A percentile compares a stretch with the other conserved stretches of the same genome.
phyloP scores from a whole-genome alignment of 2,797 vertebrate species.

The Gallinago stenura region DNA sequence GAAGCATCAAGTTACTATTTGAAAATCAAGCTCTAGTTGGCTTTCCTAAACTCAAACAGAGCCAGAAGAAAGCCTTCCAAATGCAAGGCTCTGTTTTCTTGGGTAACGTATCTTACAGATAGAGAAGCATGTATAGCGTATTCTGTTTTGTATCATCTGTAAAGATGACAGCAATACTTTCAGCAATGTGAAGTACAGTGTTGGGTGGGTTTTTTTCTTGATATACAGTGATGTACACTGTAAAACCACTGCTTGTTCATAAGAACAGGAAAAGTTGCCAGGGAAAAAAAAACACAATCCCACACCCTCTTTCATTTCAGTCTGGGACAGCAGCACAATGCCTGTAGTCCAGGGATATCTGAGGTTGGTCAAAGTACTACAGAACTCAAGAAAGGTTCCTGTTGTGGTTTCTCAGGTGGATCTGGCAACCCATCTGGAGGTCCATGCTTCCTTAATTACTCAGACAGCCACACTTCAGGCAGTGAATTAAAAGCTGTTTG shows the following conservation, averaged over 20 bases:
- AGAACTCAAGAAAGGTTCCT: neutral
- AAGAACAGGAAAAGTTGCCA: neutral
- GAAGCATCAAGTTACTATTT: neutral
- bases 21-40: neutral
- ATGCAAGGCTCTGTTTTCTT: neutral
- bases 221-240: neutral
- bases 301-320: neutral
- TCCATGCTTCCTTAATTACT: neutral
- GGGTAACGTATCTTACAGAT: neutral
- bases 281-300: neutral
- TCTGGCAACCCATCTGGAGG: neutral
- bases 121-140: neutral
- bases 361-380: neutral
- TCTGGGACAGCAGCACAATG: neutral
- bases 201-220: accelerated
- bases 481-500: neutral
- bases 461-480: neutral
- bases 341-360: neutral
- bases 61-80: neutral
- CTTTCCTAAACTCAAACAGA: neutral
- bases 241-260: neutral
- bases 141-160: neutral
- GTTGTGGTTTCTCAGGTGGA: neutral
- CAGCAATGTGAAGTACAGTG: neutral
- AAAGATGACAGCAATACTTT: neutral